Conservation (phyloP, 2,113 vertebrate species). For the Misgurnus mizolepis region DNA sequence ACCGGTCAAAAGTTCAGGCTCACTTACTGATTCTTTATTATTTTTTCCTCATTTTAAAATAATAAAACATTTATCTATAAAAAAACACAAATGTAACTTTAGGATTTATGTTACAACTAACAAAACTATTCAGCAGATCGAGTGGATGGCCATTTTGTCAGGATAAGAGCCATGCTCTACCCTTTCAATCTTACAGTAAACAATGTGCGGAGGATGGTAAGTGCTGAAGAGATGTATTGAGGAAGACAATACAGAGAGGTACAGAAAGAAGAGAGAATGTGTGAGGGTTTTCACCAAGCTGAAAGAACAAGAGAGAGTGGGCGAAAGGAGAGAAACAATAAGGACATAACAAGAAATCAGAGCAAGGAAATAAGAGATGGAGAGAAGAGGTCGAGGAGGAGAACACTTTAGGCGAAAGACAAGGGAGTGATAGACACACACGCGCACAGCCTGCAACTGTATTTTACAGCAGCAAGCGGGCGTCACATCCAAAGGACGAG, state of each 20-base stretch:
- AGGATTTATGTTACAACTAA: too few relatives aligned
- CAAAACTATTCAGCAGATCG: too few relatives aligned
- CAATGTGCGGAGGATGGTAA: neutral
- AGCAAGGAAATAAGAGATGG: slow-evolving; percentile 15
- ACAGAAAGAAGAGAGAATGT: neutral
- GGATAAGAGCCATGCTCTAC: neutral
- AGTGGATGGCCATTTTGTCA: too few relatives aligned
- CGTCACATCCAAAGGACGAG: neutral
- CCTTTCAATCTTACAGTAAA: neutral
- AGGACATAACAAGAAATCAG: slow-evolving; percentile 35
- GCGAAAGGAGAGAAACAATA: slow-evolving; percentile 12
- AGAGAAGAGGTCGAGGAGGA: slow-evolving; percentile 13
- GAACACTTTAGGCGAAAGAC: neutral
- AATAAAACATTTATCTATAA: too few relatives aligned
- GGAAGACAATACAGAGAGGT: neutral
- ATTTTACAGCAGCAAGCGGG: slow-evolving; percentile 21
- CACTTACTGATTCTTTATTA: too few relatives aligned
- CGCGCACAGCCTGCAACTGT: slow-evolving; percentile 28
- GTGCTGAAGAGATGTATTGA: neutral
- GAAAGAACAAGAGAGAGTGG: slow-evolving; percentile 6
- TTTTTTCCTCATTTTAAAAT: too few relatives aligned
- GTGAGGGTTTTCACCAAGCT: neutral
- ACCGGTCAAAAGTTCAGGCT: too few relatives aligned
- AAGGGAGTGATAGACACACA: slow-evolving; percentile 31
- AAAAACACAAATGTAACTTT: too few relatives aligned